Evolutionary conservation across 1,140 invertebrate species (phyloP), one percentile per base, ranked within the genome.

Genomic region (Laupala kohalensis): DNA sequence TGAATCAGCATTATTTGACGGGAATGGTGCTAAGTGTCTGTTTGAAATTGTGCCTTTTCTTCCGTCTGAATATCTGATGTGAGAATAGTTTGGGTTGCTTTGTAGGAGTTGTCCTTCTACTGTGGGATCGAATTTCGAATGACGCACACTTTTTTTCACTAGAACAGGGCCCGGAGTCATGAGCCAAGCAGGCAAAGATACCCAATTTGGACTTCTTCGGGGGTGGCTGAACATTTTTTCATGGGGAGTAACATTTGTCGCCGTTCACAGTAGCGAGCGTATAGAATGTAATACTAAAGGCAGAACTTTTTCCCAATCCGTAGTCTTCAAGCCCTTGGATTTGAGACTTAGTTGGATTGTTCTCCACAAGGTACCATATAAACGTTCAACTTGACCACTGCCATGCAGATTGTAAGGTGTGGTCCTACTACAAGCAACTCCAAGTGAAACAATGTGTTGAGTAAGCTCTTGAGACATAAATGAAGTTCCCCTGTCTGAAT

Each of bases 401-500:
- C 72, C 67, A 65, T 73, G 69, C 26, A 69, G 72, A 24, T 74
- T 74, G 62, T 69, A 74, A 6, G 74, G 65, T 13, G 74, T 75
- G 28, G 74, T 74, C 63, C 71, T 25, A 27, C 71, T 75, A 13
- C 63, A 70, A 53, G 74, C 75, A 23, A 76, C 64, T 24, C 71
- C 73, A 5, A 5, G 23, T 5, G 13, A 53, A 53, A 5, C 37
- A 9, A 69, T 15, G 68, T 71, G 76, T 19, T 64, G 26, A 37
- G 6, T 37, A 37, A 37, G 15, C 70, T 74, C 12, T 76, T 64
- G 64, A 77, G 73, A 19, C 68, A 5, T 64, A 75, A 77, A 73
- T 76, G 71, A 64, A 75, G 76, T n/a, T 70, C 74, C 30, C 71
- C 74, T 71, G 72, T 75, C 73, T 19, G 74, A 76, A 73, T 77